These are phyloP conservation scores for Austrolebias charrua DNA, from an alignment of 2,797 vertebrate genomes.

Conservation along the genomic window DNA sequence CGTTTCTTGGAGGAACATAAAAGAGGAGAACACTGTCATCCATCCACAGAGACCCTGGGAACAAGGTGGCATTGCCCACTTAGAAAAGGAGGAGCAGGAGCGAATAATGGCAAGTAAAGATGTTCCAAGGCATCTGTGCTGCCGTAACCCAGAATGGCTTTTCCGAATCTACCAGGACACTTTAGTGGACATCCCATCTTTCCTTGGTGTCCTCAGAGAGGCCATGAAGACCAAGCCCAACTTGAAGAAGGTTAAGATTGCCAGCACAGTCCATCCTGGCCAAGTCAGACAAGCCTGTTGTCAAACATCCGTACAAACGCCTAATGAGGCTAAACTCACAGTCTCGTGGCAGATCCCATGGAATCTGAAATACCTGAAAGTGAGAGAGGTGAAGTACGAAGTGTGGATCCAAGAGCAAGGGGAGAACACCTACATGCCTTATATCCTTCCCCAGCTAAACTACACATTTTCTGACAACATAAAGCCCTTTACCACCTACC, in stretches of 20 bases:
- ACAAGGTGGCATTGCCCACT: constrained; percentile 91
- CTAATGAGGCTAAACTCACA: constrained; percentile 87
- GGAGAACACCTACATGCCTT: constrained; percentile 98
- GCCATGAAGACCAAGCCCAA: constrained; percentile 83
- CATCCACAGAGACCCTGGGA: constrained; percentile 93
- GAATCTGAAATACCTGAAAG: constrained; percentile 96
- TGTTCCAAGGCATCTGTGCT: constrained; percentile 92
- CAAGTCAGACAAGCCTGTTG: constrained; percentile 91
- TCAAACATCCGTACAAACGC: constrained; percentile 89
- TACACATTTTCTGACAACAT: constrained; percentile 98
- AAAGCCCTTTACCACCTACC: constrained; percentile 96
- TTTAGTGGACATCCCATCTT: constrained; percentile 86
- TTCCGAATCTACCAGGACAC: constrained; percentile 99
- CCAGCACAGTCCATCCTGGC: constrained; percentile 88
- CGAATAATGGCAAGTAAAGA: constrained; percentile 89
- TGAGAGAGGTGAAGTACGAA: constrained; percentile 94
- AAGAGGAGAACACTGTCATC: constrained; percentile 86
- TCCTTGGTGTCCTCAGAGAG: constrained; percentile 84
- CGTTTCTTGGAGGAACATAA: constrained; percentile 89
- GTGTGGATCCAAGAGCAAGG: constrained; percentile 99
- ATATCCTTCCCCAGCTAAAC: constrained; percentile 94
- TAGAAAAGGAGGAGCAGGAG: constrained; percentile 89
- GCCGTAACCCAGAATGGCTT: constrained; percentile 97
- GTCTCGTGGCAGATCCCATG: constrained; percentile 98
- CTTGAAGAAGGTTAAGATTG: constrained; percentile 81